These are phyloP conservation scores for Vesta saturnalis DNA, from an alignment of 2,888 invertebrate species.

Conservation along the genomic window DNA sequence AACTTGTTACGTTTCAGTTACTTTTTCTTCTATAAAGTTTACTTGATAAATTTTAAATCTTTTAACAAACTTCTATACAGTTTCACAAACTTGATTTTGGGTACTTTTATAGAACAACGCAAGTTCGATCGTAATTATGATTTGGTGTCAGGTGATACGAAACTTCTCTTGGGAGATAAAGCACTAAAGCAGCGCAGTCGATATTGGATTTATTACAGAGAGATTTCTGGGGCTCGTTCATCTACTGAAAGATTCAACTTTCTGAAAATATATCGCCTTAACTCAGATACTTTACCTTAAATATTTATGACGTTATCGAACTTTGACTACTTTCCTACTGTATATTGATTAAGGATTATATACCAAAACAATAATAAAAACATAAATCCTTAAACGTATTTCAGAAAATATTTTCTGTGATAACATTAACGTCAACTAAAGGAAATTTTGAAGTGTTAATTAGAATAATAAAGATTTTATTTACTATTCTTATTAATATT, in stretches of 20 bases:
- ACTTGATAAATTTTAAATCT: conserved; percentile 47
- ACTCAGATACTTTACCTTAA: conserved; percentile 39
- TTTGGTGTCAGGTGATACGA: conserved; percentile 56
- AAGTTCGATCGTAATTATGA: conserved; percentile 52
- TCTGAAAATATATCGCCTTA: conserved; percentile 40
- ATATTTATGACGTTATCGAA: conserved; percentile 39
- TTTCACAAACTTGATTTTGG: conserved; percentile 46
- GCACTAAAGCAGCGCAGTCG: conserved; percentile 51
- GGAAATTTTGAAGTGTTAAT: conserved; percentile 17
- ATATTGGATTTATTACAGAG: conserved; percentile 53
- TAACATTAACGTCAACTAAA: neutral
- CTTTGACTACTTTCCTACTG: conserved; percentile 38
- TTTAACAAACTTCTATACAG: conserved; percentile 47
- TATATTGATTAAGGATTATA: conserved; percentile 36
- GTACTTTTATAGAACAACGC: conserved; percentile 25
- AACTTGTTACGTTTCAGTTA: neutral
- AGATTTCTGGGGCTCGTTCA: conserved; percentile 40
- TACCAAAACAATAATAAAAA: conserved; percentile 24
- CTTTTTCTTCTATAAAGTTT: conserved; percentile 14
- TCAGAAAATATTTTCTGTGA: neutral
- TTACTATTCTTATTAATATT: conserved; percentile 33
- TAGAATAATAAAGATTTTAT: conserved; percentile 35
- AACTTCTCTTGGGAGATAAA: conserved; percentile 49
- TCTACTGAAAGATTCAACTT: conserved; percentile 42
- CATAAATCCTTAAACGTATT: too few species aligned